These are phyloP conservation scores for Eidolon helvum DNA, from an alignment of 2,113 vertebrate genomes.

Conservation along the genomic window DNA sequence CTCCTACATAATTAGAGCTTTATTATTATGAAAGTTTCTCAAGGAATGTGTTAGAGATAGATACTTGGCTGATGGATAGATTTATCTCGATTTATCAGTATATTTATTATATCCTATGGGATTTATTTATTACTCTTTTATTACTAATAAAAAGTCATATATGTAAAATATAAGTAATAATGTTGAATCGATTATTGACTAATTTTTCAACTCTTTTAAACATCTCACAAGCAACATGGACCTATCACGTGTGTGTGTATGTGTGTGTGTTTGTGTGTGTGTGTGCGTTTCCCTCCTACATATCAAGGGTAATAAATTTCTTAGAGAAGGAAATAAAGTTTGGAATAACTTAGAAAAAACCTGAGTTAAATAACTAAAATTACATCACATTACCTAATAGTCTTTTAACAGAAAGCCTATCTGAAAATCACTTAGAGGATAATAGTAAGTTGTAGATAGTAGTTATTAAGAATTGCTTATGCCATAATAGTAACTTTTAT, in stretches of 20 bases:
- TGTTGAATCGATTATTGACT: background rate
- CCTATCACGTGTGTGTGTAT: background rate
- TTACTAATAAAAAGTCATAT: background rate
- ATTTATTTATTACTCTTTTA: background rate
- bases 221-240: background rate
- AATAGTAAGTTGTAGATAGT: background rate
- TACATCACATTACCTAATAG: background rate
- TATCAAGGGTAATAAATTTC: background rate
- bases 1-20: background rate
- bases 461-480: background rate
- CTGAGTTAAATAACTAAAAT: conserved; percentile 39
- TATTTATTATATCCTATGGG: background rate
- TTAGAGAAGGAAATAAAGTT: background rate
- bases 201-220: conserved; percentile 7
- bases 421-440: background rate
- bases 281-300: background rate
- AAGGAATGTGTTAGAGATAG: background rate
- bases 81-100: background rate
- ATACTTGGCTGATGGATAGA: background rate
- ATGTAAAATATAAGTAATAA: background rate
- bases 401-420: background rate
- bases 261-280: background rate
- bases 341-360: background rate
- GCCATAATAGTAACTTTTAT: background rate
- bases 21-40: background rate